Conservation (phyloP, 2,113 vertebrate genomes). For the Scomber colias region DNA sequence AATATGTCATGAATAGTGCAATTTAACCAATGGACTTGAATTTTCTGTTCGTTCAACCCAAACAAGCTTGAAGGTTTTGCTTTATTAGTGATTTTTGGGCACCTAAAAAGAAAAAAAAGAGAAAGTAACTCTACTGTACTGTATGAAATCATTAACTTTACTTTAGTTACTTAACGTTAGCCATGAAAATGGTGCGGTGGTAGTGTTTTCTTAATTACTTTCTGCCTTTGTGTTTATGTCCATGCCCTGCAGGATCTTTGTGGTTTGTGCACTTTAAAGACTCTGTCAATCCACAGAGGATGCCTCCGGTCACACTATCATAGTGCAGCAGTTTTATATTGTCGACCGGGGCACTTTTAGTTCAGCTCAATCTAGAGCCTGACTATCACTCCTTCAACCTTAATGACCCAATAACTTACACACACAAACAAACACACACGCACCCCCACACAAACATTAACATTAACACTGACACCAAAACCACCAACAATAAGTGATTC, state of each 20-base stretch:
- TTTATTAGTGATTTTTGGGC: neutral
- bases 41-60: neutral
- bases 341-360: conserved; percentile 47
- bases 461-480: conserved; percentile 7
- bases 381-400: conserved; percentile 54
- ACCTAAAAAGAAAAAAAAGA: neutral
- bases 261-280: conserved; percentile 3
- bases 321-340: conserved; percentile 33
- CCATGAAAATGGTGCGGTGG: neutral
- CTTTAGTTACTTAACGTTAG: neutral
- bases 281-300: conserved; percentile 3
- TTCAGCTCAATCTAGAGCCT: conserved; percentile 41
- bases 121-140: too few species aligned
- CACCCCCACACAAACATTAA: conserved; percentile 11
- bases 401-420: conserved; percentile 56
- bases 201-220: neutral
- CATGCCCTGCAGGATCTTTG: conserved; percentile 6
- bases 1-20: neutral
- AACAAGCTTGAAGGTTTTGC: neutral
- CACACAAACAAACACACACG: neutral
- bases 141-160: neutral
- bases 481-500: conserved; percentile 53
- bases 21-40: neutral
- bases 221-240: neutral
- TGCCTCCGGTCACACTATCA: conserved; percentile 9